phyloP scores from a whole-genome alignment of 2,888 invertebrate species.

The Rhodophaea formosa region DNA sequence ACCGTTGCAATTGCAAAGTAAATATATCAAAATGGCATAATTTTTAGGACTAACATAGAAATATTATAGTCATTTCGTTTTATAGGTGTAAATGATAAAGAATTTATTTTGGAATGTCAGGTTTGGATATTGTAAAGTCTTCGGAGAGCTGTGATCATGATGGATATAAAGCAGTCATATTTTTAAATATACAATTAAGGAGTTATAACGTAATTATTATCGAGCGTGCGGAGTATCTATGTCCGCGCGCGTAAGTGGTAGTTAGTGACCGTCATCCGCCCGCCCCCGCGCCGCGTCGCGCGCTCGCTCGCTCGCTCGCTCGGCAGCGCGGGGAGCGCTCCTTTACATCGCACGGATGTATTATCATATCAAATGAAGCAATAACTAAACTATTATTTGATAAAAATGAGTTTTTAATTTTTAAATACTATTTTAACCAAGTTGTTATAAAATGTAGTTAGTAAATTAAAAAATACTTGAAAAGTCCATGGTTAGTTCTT shows the following conservation, averaged over 20 bases:
- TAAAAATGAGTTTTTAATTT: conserved; percentile 72
- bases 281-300: conserved; percentile 20
- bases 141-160: conserved; percentile 80
- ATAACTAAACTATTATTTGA: conserved; percentile 79
- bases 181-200: conserved; percentile 77
- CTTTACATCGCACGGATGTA: conserved; percentile 56
- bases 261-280: conserved; percentile 30
- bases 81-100: conserved; percentile 79
- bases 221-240: conserved; percentile 53
- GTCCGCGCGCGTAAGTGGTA: conserved; percentile 36
- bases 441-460: conserved; percentile 78
- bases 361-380: conserved; percentile 79
- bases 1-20: conserved; percentile 81
- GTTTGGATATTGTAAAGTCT: conserved; percentile 77
- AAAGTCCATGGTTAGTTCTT: conserved; percentile 78
- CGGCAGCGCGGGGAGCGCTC: conserved; percentile 20
- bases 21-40: conserved; percentile 80
- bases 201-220: conserved; percentile 73
- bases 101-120: conserved; percentile 79
- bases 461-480: conserved; percentile 74
- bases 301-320: conserved; percentile 23
- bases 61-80: conserved; percentile 80
- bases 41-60: conserved; percentile 78
- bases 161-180: conserved; percentile 81
- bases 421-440: conserved; percentile 77